Conservation (phyloP, 2,888 invertebrate species). For the Rhagonycha fulva region DNA sequence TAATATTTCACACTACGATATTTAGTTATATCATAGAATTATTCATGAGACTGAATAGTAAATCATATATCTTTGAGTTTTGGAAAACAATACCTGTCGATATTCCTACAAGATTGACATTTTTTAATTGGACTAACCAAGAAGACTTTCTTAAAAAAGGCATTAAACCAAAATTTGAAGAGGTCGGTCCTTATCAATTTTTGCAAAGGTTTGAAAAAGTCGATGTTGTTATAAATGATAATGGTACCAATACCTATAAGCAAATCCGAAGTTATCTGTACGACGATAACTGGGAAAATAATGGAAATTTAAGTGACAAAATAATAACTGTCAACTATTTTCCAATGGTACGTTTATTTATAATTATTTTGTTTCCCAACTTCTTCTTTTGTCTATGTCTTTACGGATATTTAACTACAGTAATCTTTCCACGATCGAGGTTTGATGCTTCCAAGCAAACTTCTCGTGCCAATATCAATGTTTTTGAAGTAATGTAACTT, state of each 20-base stretch:
- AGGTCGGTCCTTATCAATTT: conserved; percentile 69
- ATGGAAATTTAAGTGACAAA: conserved; percentile 68
- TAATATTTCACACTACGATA: neutral
- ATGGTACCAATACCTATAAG: conserved; percentile 73
- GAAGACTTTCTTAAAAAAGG: conserved; percentile 61
- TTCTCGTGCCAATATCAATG: too few relatives aligned
- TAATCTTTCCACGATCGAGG: too few relatives aligned
- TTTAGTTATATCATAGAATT: neutral
- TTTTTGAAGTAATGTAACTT: too few relatives aligned
- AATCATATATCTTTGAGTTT: conserved; percentile 56
- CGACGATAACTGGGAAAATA: conserved; percentile 57
- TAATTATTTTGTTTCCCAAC: neutral
- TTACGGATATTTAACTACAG: too few relatives aligned
- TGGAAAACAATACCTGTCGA: conserved; percentile 73
- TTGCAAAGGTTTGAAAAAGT: conserved; percentile 71
- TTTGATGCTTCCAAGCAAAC: too few relatives aligned
- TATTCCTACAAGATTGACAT: conserved; percentile 68
- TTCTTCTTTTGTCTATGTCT: neutral
- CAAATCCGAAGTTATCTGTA: conserved; percentile 72
- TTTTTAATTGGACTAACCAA: conserved; percentile 83
- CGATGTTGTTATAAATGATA: conserved; percentile 73
- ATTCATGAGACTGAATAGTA: neutral
- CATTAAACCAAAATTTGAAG: conserved; percentile 60
- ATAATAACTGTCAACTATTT: conserved; percentile 78
- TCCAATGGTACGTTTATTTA: conserved; percentile 71